Evolutionary conservation across 2,113 vertebrate species (phyloP).

Genomic region (Falco punctatus): DNA sequence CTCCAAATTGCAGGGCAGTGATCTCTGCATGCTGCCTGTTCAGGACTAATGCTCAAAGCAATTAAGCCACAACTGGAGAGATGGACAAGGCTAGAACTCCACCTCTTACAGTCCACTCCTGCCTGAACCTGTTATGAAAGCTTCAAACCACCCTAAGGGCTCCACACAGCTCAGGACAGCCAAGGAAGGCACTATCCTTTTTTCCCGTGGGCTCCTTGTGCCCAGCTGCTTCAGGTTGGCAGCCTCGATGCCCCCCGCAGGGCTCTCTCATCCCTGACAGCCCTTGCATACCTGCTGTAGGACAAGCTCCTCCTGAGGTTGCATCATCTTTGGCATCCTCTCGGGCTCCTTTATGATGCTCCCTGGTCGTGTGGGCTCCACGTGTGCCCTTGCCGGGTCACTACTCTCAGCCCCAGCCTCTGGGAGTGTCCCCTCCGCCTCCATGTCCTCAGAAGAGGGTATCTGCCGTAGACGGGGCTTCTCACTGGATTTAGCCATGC

Average conservation of each 20-base stretch:
- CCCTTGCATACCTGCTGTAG: conserved; percentile 74
- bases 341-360: conserved; percentile 56
- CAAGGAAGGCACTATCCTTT: too few relatives aligned
- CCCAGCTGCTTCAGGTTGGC: not conserved
- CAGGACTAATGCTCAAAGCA: not conserved
- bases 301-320: conserved; percentile 74
- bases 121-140: not conserved
- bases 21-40: not conserved
- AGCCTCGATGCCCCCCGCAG: not conserved
- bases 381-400: conserved; percentile 46
- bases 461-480: conserved; percentile 91
- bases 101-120: not conserved
- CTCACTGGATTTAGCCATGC: conserved; percentile 87
- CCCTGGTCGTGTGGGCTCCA: conserved; percentile 12
- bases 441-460: conserved; percentile 89
- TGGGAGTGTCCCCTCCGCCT: conserved; percentile 74
- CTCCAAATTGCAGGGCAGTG: not conserved
- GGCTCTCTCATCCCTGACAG: not conserved
- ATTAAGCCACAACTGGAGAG: not conserved
- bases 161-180: not conserved
- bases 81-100: not conserved
- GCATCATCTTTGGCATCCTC: conserved; percentile 78
- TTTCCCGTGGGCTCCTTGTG: not conserved
- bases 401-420: conserved; percentile 58
- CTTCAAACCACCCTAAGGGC: not conserved